These are phyloP conservation scores for Cephus pygmeus DNA, from an alignment of 2,888 invertebrate species.

Conservation along the genomic window DNA sequence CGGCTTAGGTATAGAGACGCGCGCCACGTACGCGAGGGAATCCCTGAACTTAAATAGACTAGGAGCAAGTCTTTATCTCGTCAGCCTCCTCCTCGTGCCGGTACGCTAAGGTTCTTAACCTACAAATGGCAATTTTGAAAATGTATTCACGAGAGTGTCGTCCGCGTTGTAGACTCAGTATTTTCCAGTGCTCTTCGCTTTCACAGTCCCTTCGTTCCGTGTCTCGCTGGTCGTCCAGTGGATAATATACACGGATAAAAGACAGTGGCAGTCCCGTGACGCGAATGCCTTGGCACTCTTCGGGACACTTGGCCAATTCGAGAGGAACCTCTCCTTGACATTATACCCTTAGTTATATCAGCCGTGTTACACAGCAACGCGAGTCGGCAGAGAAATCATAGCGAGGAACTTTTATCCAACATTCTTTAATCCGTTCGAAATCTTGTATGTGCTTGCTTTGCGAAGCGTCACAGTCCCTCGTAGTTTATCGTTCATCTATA, in stretches of 20 bases:
- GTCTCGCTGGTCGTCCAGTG: neutral
- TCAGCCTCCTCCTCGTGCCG: neutral
- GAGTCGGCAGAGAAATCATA: neutral
- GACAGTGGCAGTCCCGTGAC: neutral
- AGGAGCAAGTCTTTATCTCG: neutral
- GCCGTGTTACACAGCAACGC: neutral
- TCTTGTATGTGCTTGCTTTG: neutral
- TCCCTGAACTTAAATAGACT: neutral
- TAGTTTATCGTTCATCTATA: neutral
- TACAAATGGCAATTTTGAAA: neutral
- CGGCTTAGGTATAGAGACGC: neutral
- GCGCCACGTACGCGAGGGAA: neutral
- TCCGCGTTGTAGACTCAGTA: neutral
- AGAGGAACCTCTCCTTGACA: slow-evolving; percentile 1
- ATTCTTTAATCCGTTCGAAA: neutral
- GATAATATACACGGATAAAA: neutral
- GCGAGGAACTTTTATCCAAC: neutral
- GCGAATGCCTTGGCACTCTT: neutral
- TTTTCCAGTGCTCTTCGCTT: neutral
- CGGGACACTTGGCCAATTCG: neutral
- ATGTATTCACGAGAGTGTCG: neutral
- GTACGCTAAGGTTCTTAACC: neutral
- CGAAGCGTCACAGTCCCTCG: neutral
- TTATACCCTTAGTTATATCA: neutral
- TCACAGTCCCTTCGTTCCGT: neutral